A percentile compares a stretch with the other conserved stretches of the same genome.
phyloP scores from a whole-genome alignment of 1,140 invertebrate genomes.

The Dinoponera quadriceps region DNA sequence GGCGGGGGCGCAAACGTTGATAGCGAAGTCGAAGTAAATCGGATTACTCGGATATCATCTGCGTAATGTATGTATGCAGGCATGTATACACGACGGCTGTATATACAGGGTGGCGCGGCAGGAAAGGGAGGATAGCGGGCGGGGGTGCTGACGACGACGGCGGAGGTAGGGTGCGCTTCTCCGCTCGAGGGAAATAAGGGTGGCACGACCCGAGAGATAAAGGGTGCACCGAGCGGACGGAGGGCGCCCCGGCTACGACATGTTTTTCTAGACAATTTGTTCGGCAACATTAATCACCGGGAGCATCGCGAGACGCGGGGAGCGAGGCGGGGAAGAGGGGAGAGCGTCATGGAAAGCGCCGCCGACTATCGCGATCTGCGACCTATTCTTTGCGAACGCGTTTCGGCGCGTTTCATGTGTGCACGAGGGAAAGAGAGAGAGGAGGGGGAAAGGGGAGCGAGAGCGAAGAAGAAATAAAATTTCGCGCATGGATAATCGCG shows the following conservation, averaged over 20 bases:
- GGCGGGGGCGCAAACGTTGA: slow-evolving; percentile 81
- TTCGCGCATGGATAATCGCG: slow-evolving; percentile 2
- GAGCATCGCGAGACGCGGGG: slow-evolving; percentile 72
- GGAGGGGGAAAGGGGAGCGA: background rate
- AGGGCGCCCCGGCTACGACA: slow-evolving; percentile 80
- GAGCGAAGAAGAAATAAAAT: slow-evolving; percentile 23
- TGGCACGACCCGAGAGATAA: slow-evolving; percentile 83
- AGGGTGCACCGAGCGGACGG: slow-evolving; percentile 82
- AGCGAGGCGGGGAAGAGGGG: slow-evolving; percentile 57
- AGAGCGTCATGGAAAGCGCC: slow-evolving; percentile 64
- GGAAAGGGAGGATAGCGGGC: slow-evolving; percentile 51
- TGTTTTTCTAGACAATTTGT: slow-evolving; percentile 88
- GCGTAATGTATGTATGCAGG: slow-evolving; percentile 84
- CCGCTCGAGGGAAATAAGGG: slow-evolving; percentile 80
- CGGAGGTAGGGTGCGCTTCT: slow-evolving; percentile 64
- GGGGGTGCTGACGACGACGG: slow-evolving; percentile 3
- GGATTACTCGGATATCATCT: slow-evolving; percentile 85
- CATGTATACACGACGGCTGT: slow-evolving; percentile 74
- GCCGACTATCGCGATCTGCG: slow-evolving; percentile 49
- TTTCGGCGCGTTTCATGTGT: background rate
- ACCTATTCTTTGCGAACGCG: slow-evolving; percentile 41
- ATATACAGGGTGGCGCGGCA: slow-evolving; percentile 68
- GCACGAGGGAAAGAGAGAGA: background rate
- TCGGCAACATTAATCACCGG: slow-evolving; percentile 87
- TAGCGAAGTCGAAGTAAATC: slow-evolving; percentile 85